phyloP scores from a whole-genome alignment of 2,113 vertebrate genomes.

The Hydrochoerus hydrochaeris region DNA sequence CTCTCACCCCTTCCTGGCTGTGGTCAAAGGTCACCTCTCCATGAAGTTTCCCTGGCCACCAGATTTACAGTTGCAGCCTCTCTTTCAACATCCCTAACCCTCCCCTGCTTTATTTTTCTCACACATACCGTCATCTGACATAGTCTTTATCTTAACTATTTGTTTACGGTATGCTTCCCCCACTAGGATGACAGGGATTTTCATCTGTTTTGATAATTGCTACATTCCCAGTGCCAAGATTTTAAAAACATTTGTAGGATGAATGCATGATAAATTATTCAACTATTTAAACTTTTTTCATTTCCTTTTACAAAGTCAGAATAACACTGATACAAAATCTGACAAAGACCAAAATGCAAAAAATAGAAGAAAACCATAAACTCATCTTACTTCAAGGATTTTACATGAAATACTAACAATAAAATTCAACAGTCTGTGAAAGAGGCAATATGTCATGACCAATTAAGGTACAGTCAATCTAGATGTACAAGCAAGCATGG shows the following conservation, averaged over 20 bases:
- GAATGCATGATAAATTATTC: neutral
- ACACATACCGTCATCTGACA: neutral
- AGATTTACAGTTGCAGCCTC: neutral
- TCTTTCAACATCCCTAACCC: neutral
- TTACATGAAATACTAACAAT: conserved; percentile 32
- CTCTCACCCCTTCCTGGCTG: neutral
- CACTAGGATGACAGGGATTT: neutral
- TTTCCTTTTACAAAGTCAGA: neutral
- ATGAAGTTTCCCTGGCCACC: neutral
- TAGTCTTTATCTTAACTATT: neutral
- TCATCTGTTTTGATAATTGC: neutral
- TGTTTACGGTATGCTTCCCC: neutral
- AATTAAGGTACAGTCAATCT: neutral
- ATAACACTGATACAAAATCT: conserved; percentile 16
- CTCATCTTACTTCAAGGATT: neutral
- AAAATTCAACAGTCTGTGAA: neutral
- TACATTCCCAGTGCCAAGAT: neutral
- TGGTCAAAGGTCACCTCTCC: neutral
- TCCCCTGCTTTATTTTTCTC: neutral
- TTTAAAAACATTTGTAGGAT: neutral
- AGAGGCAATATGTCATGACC: neutral
- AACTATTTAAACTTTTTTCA: conserved; percentile 48
- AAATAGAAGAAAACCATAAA: neutral
- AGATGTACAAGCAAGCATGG: neutral
- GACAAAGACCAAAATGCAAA: conserved; percentile 10